Percentiles rank a stretch among this genome's conserved stretches.
These are phyloP conservation scores for Dermochelys coriacea DNA, from an alignment of 2,797 vertebrate species.

Conservation along the genomic window DNA sequence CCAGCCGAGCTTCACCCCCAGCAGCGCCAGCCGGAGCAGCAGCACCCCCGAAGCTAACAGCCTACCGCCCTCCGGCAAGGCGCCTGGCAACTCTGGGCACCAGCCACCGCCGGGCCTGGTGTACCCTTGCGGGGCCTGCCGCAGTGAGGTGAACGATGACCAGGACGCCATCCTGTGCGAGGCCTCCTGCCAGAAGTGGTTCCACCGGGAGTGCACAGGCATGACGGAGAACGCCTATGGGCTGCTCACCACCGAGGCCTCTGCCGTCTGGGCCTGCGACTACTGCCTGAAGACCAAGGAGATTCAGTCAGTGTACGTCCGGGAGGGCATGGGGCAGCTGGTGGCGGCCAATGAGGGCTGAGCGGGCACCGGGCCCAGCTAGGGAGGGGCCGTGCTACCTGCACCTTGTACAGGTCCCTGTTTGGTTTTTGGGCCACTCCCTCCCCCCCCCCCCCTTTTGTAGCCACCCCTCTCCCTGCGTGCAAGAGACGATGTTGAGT, in stretches of 20 bases:
- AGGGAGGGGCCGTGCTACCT: background rate
- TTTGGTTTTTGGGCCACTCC: slow-evolving; percentile 29
- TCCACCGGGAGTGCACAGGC: slow-evolving; percentile 97
- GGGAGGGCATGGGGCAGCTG: slow-evolving; percentile 94
- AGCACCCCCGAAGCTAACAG: slow-evolving; percentile 91
- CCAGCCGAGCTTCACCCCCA: slow-evolving; percentile 84
- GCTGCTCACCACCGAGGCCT: slow-evolving; percentile 94
- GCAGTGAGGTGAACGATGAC: slow-evolving; percentile 95
- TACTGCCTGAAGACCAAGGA: slow-evolving; percentile 99
- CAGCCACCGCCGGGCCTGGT: slow-evolving; percentile 80
- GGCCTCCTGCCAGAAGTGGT: slow-evolving; percentile 98
- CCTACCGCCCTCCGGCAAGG: slow-evolving; percentile 86
- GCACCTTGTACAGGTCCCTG: accelerated
- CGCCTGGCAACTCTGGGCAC: slow-evolving; percentile 75
- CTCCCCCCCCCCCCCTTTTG: background rate
- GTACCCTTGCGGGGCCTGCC: slow-evolving; percentile 92
- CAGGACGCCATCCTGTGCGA: slow-evolving; percentile 98
- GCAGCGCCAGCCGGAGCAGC: slow-evolving; percentile 84
- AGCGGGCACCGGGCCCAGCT: slow-evolving; percentile 1
- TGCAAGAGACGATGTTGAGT: accelerated
- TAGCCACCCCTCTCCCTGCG: accelerated
- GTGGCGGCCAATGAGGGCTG: slow-evolving; percentile 96
- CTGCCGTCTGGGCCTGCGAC: slow-evolving; percentile 97
- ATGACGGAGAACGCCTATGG: slow-evolving; percentile 97
- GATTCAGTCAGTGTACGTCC: slow-evolving; percentile 96